A percentile compares a stretch with the other conserved stretches of the same genome.
Evolutionary conservation across 2,797 vertebrate genomes (phyloP).

Genomic region (Sylvilagus floridanus): DNA sequence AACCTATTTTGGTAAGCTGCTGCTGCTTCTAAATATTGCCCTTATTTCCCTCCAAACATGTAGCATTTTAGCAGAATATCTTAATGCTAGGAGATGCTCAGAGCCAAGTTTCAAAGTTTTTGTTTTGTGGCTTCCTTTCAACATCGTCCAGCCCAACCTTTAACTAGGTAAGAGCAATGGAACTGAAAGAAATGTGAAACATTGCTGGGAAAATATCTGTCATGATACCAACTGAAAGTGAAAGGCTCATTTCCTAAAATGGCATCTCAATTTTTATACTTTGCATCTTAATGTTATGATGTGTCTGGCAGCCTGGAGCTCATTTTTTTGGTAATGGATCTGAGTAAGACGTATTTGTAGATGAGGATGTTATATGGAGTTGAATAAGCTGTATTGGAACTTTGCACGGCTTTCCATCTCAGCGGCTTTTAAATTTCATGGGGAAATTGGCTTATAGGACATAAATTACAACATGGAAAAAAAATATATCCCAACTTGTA

Average conservation of each 20-base stretch:
- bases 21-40: slow-evolving; percentile 58
- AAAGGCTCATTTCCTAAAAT: slow-evolving; percentile 68
- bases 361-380: slow-evolving; percentile 64
- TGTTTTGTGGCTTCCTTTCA: slow-evolving; percentile 3
- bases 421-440: slow-evolving; percentile 72
- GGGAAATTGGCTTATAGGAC: slow-evolving; percentile 69
- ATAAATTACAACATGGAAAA: slow-evolving; percentile 76
- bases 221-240: slow-evolving; percentile 60
- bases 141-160: slow-evolving; percentile 60
- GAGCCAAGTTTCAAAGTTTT: slow-evolving; percentile 55
- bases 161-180: slow-evolving; percentile 63
- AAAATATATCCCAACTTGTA: slow-evolving; percentile 78
- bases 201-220: slow-evolving; percentile 57
- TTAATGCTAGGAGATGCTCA: slow-evolving; percentile 56
- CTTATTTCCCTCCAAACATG: slow-evolving; percentile 15
- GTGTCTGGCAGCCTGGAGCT: slow-evolving; percentile 60
- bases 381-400: slow-evolving; percentile 55
- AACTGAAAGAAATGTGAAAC: slow-evolving; percentile 60
- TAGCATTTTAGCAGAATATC: slow-evolving; percentile 22
- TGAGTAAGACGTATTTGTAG: slow-evolving; percentile 55
- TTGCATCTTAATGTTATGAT: slow-evolving; percentile 65
- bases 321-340: slow-evolving; percentile 57
- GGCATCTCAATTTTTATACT: slow-evolving; percentile 66
- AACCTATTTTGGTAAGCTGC: slow-evolving; percentile 77
- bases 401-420: slow-evolving; percentile 68